phyloP scores from a whole-genome alignment of 2,113 vertebrate species.

The Corythaixoides concolor region DNA sequence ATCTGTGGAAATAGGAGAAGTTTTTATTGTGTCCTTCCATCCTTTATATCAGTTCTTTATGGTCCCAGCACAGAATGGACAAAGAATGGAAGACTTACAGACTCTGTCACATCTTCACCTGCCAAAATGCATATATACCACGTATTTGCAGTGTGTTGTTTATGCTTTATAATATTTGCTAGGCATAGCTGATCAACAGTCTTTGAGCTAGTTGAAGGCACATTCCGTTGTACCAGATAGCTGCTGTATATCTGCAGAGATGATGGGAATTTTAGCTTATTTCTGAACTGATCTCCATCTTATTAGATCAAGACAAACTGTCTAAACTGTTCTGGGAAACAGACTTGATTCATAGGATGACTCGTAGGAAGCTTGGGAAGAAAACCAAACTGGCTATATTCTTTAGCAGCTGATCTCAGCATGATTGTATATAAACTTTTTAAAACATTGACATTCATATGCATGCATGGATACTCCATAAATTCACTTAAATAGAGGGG shows the following conservation, averaged over 20 bases:
- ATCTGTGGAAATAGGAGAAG: not conserved
- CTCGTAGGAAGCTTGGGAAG: not conserved
- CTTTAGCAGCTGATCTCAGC: not conserved
- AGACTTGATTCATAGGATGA: not conserved
- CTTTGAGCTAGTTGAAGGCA: not conserved
- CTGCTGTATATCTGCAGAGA: not conserved
- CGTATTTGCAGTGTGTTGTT: not conserved
- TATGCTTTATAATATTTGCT: not conserved
- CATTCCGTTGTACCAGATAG: not conserved
- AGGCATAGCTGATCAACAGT: not conserved
- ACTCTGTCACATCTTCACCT: not conserved
- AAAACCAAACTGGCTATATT: not conserved
- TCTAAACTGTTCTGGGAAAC: not conserved
- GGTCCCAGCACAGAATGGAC: not conserved
- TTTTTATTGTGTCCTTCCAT: not conserved
- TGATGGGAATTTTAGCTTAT: not conserved
- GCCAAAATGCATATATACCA: not conserved
- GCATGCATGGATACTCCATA: not conserved
- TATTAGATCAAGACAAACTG: not conserved
- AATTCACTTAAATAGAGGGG: not conserved
- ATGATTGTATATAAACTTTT: not conserved
- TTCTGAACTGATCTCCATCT: not conserved
- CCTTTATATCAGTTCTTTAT: not conserved
- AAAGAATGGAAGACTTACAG: not conserved
- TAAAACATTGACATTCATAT: not conserved